Evolutionary conservation across 2,888 invertebrate genomes (phyloP).

Genomic region (Lepidocyrtinus sp.): DNA sequence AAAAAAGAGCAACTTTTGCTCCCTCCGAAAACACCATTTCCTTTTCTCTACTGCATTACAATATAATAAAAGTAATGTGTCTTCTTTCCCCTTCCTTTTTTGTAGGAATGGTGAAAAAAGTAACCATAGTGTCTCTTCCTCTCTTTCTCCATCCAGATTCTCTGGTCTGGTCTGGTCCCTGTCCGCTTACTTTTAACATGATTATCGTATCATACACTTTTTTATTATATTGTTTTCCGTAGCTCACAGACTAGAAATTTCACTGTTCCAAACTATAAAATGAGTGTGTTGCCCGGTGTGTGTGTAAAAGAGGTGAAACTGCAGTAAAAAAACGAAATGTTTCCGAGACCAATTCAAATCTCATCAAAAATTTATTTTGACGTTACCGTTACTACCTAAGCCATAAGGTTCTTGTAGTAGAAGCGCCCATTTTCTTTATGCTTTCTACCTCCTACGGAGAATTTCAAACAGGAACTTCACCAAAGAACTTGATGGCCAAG

Average conservation of each 20-base stretch:
- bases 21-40: not conserved
- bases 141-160: not conserved
- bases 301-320: not conserved
- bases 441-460: not conserved
- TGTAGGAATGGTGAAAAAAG: not conserved
- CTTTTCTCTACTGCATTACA: conserved; percentile 15
- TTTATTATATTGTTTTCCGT: conserved; percentile 34
- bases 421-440: no score
- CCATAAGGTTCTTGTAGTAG: no score
- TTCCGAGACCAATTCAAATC: conserved; percentile 50
- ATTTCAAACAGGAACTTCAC: no score
- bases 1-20: not conserved
- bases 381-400: conserved; percentile 30
- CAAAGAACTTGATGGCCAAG: no score
- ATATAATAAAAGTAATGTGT: conserved; percentile 20
- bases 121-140: not conserved
- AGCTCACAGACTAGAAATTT: not conserved
- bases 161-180: not conserved
- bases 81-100: conserved; percentile 1
- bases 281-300: not conserved
- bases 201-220: conserved; percentile 35
- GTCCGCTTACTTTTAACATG: conserved; percentile 14
- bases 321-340: not conserved
- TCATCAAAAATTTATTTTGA: conserved; percentile 56
- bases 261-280: not conserved